These are phyloP conservation scores for Smittia sp. DNA, from an alignment of 2,888 invertebrate species.

Conservation along the genomic window DNA sequence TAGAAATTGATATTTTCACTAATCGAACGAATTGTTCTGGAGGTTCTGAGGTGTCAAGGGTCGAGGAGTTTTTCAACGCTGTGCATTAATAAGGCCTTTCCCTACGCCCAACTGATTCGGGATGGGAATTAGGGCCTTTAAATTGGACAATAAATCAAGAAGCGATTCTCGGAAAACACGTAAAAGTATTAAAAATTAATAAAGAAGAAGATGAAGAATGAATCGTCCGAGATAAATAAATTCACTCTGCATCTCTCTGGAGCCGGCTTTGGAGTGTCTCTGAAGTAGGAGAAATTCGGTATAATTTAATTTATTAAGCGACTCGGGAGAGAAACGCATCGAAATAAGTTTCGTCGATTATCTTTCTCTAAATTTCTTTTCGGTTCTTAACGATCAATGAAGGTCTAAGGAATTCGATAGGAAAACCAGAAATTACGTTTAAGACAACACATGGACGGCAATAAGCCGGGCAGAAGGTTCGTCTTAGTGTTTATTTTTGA, in stretches of 20 bases:
- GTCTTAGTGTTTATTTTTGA: background rate
- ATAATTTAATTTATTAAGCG: background rate
- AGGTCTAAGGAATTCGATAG: background rate
- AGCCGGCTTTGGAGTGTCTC: background rate
- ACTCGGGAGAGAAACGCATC: background rate
- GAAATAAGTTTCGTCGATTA: background rate
- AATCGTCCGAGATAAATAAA: background rate
- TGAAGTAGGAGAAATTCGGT: constrained; percentile 11
- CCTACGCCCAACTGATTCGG: background rate
- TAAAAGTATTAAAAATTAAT: constrained; percentile 5
- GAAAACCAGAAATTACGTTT: constrained; percentile 1
- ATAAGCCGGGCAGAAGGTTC: background rate
- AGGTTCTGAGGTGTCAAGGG: no score
- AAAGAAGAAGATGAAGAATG: constrained; percentile 6
- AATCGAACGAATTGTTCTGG: no score
- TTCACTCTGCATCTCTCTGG: background rate
- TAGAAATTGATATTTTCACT: no score
- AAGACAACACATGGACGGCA: background rate
- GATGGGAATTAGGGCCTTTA: background rate
- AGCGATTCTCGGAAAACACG: background rate
- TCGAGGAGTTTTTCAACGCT: no score
- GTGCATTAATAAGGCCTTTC: no score
- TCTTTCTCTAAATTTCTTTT: background rate
- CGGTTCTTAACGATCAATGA: background rate
- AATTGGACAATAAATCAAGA: background rate